Percentiles rank a stretch among this genome's conserved stretches.
phyloP scores from a whole-genome alignment of 2,888 invertebrate genomes.

The Calameuta filiformis region DNA sequence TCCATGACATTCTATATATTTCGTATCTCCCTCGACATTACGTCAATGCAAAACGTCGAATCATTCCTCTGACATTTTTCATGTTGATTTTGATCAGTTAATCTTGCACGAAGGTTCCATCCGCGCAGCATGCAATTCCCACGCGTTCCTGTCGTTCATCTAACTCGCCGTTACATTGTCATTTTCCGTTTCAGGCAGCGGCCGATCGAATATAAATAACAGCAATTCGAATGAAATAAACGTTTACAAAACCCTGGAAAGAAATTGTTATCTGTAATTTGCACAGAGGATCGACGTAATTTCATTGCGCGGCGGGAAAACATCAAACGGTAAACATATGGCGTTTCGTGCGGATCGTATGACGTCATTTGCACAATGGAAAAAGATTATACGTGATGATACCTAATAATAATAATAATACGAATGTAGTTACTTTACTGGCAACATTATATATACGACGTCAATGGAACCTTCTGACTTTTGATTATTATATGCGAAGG shows the following conservation, averaged over 20 bases:
- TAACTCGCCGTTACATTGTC: background rate
- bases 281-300: background rate
- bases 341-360: background rate
- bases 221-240: background rate
- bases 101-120: background rate
- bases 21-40: background rate
- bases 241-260: background rate
- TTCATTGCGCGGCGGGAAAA: background rate
- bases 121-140: background rate
- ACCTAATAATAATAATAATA: background rate
- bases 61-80: slow-evolving; percentile 19
- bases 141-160: background rate
- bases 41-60: background rate
- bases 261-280: background rate
- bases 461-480: background rate
- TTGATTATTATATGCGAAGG: background rate
- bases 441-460: background rate
- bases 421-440: background rate
- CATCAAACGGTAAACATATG: background rate
- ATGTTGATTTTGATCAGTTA: slow-evolving; percentile 17
- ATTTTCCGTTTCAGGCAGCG: background rate
- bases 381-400: background rate
- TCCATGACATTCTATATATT: background rate
- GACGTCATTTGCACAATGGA: background rate
- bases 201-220: background rate